Percentiles rank a stretch among this genome's conserved stretches.
These are phyloP conservation scores for Corella eumyota DNA, from an alignment of 23 tunicate species.

Conservation along the genomic window DNA sequence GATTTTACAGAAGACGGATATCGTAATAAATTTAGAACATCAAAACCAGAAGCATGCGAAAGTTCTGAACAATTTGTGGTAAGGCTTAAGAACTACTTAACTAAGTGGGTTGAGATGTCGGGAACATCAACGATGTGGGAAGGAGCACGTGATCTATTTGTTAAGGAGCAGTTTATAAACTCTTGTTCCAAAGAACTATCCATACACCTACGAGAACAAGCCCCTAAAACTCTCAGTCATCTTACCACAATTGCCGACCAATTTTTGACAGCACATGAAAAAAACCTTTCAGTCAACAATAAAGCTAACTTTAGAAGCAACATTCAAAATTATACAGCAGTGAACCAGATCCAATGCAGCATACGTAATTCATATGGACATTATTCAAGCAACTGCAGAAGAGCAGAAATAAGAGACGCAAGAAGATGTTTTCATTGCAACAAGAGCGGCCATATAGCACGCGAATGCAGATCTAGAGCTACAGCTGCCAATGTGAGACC, in stretches of 20 bases:
- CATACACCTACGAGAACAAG: slow-evolving; percentile 7
- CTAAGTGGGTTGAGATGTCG: slow-evolving; percentile 3
- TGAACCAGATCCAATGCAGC: too few species aligned
- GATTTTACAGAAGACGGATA: too few species aligned
- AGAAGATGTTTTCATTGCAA: slow-evolving; percentile 9
- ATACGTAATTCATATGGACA: too few species aligned
- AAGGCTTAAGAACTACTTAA: slow-evolving; percentile 9
- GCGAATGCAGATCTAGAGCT: background rate
- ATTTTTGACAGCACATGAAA: slow-evolving; percentile 1
- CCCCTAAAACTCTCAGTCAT: slow-evolving; percentile 1
- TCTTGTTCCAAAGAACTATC: slow-evolving; percentile 13
- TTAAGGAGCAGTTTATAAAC: slow-evolving; percentile 18
- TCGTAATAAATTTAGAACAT: slow-evolving; percentile 7
- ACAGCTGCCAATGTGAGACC: too few species aligned
- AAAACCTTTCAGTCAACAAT: background rate
- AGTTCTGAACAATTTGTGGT: slow-evolving; percentile 16
- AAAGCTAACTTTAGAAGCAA: too few species aligned
- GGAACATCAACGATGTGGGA: background rate
- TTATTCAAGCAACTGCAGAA: too few species aligned
- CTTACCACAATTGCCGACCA: slow-evolving; percentile 6
- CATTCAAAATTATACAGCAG: too few species aligned
- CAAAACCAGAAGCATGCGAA: slow-evolving; percentile 17
- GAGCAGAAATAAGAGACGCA: background rate
- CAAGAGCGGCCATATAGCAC: slow-evolving; percentile 9
- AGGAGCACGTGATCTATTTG: slow-evolving; percentile 4